These are phyloP conservation scores for Plebejus argus DNA, from an alignment of 2,888 invertebrate species.

Conservation along the genomic window DNA sequence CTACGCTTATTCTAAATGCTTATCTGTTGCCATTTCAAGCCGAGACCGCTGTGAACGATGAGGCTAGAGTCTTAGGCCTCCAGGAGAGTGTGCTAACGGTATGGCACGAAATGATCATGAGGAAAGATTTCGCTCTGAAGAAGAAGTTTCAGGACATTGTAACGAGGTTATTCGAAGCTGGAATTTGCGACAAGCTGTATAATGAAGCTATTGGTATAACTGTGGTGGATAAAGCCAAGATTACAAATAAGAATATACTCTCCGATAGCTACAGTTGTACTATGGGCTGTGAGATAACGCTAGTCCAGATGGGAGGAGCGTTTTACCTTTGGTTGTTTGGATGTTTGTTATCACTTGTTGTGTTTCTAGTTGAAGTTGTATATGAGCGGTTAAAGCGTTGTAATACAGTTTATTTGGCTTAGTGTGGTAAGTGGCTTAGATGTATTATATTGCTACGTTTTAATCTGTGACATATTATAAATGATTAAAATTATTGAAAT, in stretches of 20 bases:
- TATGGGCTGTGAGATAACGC: constrained; percentile 58
- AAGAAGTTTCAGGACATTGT: constrained; percentile 49
- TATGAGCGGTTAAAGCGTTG: not conserved
- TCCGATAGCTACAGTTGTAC: constrained; percentile 61
- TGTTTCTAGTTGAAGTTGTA: constrained; percentile 54
- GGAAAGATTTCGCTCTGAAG: constrained; percentile 51
- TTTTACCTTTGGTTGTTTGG: constrained; percentile 61
- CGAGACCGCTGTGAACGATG: constrained; percentile 54
- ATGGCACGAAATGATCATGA: constrained; percentile 63
- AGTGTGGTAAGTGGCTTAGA: not conserved
- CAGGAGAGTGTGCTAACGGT: constrained; percentile 55
- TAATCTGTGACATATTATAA: not conserved
- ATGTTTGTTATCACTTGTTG: constrained; percentile 50
- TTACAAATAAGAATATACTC: constrained; percentile 52
- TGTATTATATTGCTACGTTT: not conserved
- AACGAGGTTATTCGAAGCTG: constrained; percentile 59
- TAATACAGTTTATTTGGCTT: not conserved
- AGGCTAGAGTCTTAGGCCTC: constrained; percentile 56
- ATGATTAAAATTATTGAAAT: too few species aligned
- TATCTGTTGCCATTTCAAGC: constrained; percentile 55
- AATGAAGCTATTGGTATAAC: constrained; percentile 58
- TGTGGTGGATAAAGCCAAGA: constrained; percentile 52
- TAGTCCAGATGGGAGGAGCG: constrained; percentile 54
- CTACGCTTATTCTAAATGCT: constrained; percentile 55
- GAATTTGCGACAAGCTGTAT: constrained; percentile 58